These are phyloP conservation scores for Paratilapia polleni DNA, from an alignment of 2,113 vertebrate species.

Conservation along the genomic window DNA sequence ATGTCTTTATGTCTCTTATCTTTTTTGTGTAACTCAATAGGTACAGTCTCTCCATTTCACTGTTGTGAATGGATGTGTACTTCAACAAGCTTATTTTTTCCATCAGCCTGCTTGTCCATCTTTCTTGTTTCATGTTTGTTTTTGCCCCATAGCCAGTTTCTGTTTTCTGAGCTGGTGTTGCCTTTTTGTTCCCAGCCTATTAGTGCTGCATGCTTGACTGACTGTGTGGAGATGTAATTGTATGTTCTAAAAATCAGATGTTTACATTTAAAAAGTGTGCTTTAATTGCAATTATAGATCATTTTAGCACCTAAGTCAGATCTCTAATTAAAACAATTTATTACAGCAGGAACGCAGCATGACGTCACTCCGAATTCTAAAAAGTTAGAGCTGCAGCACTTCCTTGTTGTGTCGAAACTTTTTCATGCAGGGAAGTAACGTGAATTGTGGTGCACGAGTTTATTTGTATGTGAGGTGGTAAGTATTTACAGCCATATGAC, in stretches of 20 bases:
- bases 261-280: neutral
- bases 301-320: neutral
- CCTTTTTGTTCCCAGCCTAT: conserved; percentile 37
- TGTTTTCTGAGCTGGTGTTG: conserved; percentile 39
- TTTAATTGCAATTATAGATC: neutral
- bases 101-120: conserved; percentile 54
- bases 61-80: neutral
- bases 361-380: neutral
- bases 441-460: conserved; percentile 29
- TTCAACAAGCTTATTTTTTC: conserved; percentile 35
- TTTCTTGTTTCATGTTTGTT: conserved; percentile 54
- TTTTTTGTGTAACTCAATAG: neutral
- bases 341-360: neutral
- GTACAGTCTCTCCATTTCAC: neutral
- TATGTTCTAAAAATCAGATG: neutral
- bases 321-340: conserved; percentile 8
- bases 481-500: conserved; percentile 75
- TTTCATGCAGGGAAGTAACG: conserved; percentile 9
- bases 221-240: conserved; percentile 10
- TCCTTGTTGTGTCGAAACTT: conserved; percentile 22
- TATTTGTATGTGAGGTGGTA: conserved; percentile 45
- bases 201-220: conserved; percentile 26
- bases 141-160: conserved; percentile 53
- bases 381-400: conserved; percentile 20
- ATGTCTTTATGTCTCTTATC: neutral